Base-by-base conservation (phyloP, 2,797 vertebrate genomes). In the Petrocephalus sullivani region DNA sequence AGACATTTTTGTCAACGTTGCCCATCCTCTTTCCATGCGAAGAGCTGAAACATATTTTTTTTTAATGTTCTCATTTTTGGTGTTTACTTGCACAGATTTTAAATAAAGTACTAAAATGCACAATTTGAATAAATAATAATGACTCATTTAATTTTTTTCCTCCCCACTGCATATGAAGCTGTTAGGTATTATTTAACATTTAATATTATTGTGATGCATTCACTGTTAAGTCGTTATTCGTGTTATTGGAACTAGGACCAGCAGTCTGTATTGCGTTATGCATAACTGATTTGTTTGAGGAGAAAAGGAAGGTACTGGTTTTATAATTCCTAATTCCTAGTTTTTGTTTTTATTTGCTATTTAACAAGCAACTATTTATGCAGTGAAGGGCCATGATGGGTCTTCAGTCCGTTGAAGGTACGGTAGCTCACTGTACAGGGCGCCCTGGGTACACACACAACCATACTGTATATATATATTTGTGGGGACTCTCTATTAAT, bases 81-180 rank as follows among this genome's bases (percentile, higher is more conserved):
- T 96, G 96, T 96, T 96, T 94, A 96, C 96, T 96, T 96, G 96
- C 96, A 96, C 96, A 96, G 96, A 96, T 94, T 94, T 94, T 92
- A 92, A 96, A 96, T 96, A 96, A 96, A 96, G 94, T 95, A 95
- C 93, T 95, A 93, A 96, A 95, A 96, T 95, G 95, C 94, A 95
- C 95, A 95, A 95, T 89, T 89, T 89, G 85, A 89, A 89, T 89
- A 89, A 89, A 89, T 51, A 81, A 86, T 81, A 71, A 41, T 23
- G 84, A 78, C 33, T 89, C 51, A 23, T 89, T 87, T 86, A 2
- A 71, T 53, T 81, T 87, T 53, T 54, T 28, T 5, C 8, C 28
- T 28, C 28, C 21, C 46, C 19, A 23, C 6, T 37, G 10, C 19
- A 56, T 37, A 8, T 78, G 23, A 14, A 33, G 33, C 75, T 19